Percentiles rank a stretch among this genome's conserved stretches.
Conservation (phyloP, 2,113 vertebrate species). For the Pangasianodon hypophthalmus region DNA sequence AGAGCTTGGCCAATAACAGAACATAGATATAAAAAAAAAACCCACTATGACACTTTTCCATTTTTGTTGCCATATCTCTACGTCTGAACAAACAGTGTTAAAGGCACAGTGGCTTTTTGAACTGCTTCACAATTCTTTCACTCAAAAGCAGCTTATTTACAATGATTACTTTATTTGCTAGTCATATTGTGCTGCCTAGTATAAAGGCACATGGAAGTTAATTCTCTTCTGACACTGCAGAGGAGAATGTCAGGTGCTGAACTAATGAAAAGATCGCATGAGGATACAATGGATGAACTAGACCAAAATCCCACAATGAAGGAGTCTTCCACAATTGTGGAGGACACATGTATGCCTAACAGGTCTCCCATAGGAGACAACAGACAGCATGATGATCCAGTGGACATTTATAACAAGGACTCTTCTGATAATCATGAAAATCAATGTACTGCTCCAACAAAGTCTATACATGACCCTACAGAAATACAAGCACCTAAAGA, state of each 20-base stretch:
- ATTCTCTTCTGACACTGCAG: neutral
- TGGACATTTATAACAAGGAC: neutral
- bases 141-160: neutral
- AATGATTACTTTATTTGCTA: neutral
- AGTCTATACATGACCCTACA: neutral
- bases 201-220: conserved; percentile 7
- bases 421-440: neutral
- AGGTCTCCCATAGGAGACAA: neutral
- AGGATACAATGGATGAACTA: neutral
- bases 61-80: neutral
- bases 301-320: neutral
- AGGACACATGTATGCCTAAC: neutral
- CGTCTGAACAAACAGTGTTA: neutral
- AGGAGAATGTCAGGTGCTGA: conserved; percentile 25
- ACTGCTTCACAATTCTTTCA: neutral
- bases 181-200: neutral
- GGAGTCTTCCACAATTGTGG: conserved; percentile 7
- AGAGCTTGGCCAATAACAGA: neutral
- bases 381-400: neutral
- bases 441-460: neutral
- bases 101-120: neutral
- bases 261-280: conserved; percentile 17
- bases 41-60: neutral
- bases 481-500: neutral
- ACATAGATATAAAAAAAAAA: neutral